Conservation (phyloP, 2,797 vertebrate genomes). For the Tarsius wallacei region DNA sequence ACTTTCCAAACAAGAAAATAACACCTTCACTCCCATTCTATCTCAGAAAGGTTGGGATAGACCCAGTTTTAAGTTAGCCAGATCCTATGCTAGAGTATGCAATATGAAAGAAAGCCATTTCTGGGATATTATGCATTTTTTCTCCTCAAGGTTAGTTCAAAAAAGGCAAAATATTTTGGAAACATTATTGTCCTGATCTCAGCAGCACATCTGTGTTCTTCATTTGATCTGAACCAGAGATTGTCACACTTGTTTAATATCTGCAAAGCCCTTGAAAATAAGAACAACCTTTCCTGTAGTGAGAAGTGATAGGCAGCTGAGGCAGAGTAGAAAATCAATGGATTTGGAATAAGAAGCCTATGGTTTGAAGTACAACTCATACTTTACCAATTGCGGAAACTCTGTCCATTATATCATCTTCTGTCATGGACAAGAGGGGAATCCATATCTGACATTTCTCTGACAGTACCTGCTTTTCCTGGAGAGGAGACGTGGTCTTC, state of each 20-base stretch:
- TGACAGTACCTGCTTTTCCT: background rate
- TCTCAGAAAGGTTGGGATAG: background rate
- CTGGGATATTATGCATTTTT: background rate
- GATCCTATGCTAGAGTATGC: background rate
- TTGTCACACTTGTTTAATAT: background rate
- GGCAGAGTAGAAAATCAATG: background rate
- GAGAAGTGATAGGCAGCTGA: background rate
- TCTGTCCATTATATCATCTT: background rate
- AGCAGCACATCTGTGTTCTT: background rate
- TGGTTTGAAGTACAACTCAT: background rate
- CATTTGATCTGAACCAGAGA: background rate
- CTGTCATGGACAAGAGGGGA: background rate
- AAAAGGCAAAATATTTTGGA: background rate
- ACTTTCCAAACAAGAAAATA: background rate
- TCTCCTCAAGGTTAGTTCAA: background rate
- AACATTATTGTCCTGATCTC: background rate
- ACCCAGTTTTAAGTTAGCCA: background rate
- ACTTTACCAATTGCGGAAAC: background rate
- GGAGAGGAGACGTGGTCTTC: background rate
- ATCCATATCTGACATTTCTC: background rate
- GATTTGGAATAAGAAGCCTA: background rate
- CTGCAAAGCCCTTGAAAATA: background rate
- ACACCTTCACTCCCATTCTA: background rate
- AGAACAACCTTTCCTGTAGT: background rate
- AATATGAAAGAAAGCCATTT: background rate